These are phyloP conservation scores for Teleogryllus oceanicus DNA, from an alignment of 2,888 invertebrate genomes.

Conservation along the genomic window DNA sequence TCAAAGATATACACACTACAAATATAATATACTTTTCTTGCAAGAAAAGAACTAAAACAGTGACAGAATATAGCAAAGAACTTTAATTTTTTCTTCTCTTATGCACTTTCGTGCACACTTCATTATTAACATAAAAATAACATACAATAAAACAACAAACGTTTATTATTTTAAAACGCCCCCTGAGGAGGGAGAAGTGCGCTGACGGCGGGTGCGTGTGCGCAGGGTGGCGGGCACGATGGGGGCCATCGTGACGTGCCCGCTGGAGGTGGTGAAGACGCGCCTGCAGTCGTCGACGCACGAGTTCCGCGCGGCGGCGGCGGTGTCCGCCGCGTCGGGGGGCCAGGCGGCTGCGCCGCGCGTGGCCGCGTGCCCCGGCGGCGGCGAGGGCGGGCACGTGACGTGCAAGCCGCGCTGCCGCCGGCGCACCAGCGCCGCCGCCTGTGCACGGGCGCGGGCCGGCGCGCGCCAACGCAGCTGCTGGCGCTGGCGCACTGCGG, in stretches of 20 bases:
- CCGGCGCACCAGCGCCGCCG: constrained; percentile 56
- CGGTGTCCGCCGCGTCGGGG: constrained; percentile 46
- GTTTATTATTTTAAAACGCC: too few relatives aligned
- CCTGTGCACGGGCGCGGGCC: constrained; percentile 71
- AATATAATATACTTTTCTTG: too few relatives aligned
- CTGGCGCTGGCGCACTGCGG: constrained; percentile 65
- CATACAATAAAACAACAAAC: too few relatives aligned
- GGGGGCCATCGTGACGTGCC: constrained; percentile 95
- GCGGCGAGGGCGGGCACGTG: constrained; percentile 48
- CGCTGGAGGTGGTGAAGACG: constrained; percentile 96
- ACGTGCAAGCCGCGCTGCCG: constrained; percentile 56
- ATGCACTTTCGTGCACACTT: too few relatives aligned
- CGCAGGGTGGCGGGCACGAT: constrained; percentile 91
- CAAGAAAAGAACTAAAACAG: too few relatives aligned
- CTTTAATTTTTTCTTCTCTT: too few relatives aligned
- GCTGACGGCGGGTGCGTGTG: constrained; percentile 36
- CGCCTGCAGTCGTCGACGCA: constrained; percentile 90
- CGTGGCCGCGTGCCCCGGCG: constrained; percentile 38
- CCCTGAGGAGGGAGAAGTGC: too few relatives aligned
- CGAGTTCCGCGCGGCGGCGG: constrained; percentile 48
- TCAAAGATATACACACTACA: too few relatives aligned
- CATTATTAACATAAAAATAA: too few relatives aligned
- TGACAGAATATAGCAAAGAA: too few relatives aligned
- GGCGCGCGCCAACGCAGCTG: constrained; percentile 69
- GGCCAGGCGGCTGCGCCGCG: constrained; percentile 45